Percentiles rank a stretch among this genome's conserved stretches.
Evolutionary conservation across 1,140 invertebrate genomes (phyloP).

Genomic region (Eriosoma lanigerum): DNA sequence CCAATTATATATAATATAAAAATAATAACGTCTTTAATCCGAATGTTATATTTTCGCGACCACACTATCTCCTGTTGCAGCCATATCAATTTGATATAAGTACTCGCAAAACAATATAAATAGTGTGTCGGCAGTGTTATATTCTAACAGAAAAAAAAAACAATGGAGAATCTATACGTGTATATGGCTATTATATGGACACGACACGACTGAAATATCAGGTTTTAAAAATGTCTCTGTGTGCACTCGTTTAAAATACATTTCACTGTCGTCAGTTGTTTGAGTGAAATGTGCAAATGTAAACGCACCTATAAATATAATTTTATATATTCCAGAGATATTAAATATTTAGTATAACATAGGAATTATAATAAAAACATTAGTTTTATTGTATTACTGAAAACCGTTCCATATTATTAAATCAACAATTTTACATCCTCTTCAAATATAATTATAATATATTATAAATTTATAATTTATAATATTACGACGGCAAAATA

Average conservation of each 20-base stretch:
- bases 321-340: background rate
- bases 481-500: too few relatives aligned
- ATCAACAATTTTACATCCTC: too few relatives aligned
- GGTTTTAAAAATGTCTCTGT: background rate
- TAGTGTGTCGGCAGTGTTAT: background rate
- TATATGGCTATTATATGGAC: too few relatives aligned
- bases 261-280: background rate
- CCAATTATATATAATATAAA: background rate
- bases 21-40: background rate
- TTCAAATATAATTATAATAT: too few relatives aligned
- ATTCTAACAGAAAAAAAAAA: background rate
- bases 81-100: background rate
- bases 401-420: too few relatives aligned
- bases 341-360: background rate
- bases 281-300: background rate
- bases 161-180: too few relatives aligned
- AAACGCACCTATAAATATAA: background rate
- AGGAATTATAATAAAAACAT: too few relatives aligned
- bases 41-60: conserved; percentile 12
- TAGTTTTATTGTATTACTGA: too few relatives aligned
- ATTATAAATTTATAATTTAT: too few relatives aligned
- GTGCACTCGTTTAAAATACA: conserved; percentile 2
- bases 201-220: conserved; percentile 12
- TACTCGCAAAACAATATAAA: background rate
- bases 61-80: too few relatives aligned